Percentiles rank a stretch among this genome's conserved stretches.
Conservation (phyloP, 2,888 invertebrate genomes). For the Ophion obscuratus region DNA sequence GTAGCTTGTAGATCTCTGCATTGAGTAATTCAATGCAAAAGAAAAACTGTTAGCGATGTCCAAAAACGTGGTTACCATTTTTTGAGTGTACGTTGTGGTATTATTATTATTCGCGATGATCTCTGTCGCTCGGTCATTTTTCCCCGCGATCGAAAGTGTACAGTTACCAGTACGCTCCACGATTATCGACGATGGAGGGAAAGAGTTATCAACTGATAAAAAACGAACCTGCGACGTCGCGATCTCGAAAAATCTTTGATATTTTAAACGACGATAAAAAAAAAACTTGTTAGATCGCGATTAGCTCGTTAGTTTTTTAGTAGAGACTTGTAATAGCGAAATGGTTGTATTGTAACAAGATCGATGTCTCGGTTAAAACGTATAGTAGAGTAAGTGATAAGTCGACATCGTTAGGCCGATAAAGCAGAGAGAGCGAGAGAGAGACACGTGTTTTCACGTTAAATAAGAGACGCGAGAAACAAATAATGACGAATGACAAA, state of each 20-base stretch:
- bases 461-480: background rate
- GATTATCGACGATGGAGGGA: constrained; percentile 41
- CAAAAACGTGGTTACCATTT: constrained; percentile 64
- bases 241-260: background rate
- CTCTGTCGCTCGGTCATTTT: constrained; percentile 4
- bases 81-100: constrained; percentile 15
- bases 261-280: background rate
- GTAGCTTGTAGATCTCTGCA: constrained; percentile 56
- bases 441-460: too few relatives aligned
- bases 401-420: constrained; percentile 36
- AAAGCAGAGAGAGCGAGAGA: background rate
- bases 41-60: constrained; percentile 52
- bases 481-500: constrained; percentile 19
- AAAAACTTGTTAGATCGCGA: constrained; percentile 30
- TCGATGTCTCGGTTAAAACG: constrained; percentile 51
- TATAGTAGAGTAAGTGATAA: constrained; percentile 50
- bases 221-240: constrained; percentile 12
- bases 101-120: background rate
- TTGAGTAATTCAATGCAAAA: constrained; percentile 59
- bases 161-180: background rate
- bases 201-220: constrained; percentile 1
- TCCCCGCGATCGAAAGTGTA: constrained; percentile 31
- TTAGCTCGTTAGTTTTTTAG: constrained; percentile 30
- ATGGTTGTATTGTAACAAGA: constrained; percentile 58
- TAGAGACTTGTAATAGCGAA: constrained; percentile 55